These are phyloP conservation scores for Oreochromis mossambicus DNA, from an alignment of 2,797 vertebrate genomes.

Conservation along the genomic window DNA sequence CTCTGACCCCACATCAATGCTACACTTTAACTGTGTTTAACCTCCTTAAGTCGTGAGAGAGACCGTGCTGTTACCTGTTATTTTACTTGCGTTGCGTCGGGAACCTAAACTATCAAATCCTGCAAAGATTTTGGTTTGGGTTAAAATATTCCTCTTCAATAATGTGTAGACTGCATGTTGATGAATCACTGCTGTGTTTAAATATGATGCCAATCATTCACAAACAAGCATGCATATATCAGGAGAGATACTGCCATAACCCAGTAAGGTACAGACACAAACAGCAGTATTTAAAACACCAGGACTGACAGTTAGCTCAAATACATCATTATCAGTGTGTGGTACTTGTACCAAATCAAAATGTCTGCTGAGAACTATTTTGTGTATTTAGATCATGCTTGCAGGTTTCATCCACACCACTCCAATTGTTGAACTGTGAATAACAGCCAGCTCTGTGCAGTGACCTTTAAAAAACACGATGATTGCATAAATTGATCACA, in stretches of 20 bases:
- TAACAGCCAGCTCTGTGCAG: neutral
- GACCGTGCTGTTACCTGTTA: neutral
- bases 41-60: neutral
- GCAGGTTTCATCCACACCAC: neutral
- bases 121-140: neutral
- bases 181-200: neutral
- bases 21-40: neutral
- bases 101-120: neutral
- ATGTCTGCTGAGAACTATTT: neutral
- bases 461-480: neutral
- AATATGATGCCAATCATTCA: neutral
- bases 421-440: neutral
- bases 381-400: neutral
- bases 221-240: neutral
- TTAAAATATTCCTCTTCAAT: neutral
- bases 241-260: neutral
- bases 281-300: neutral
- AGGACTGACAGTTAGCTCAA: neutral
- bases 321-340: neutral
- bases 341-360: neutral
- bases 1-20: neutral
- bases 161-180: neutral
- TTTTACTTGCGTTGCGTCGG: neutral
- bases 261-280: neutral
- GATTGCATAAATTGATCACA: neutral